Evolutionary conservation across 2,113 vertebrate species (phyloP), one percentile per base, ranked within the genome.

Genomic region (Perca flavescens): DNA sequence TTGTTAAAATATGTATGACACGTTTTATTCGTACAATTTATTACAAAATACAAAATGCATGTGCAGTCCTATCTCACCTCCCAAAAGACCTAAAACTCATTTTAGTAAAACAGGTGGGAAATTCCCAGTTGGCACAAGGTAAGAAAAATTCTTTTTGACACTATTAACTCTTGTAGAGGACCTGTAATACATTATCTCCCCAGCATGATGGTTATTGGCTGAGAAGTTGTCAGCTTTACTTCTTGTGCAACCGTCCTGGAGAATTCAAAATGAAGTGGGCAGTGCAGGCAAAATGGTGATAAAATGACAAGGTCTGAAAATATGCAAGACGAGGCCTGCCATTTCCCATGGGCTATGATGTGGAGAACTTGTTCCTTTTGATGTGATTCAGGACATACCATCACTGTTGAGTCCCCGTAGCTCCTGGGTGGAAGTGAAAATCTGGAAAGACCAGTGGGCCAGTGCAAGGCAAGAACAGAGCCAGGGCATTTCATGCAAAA

Each of bases 341-440:
- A 9, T 82, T 86, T 74, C 76, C 84, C 65, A 46, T 52, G 8
- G 19, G 77, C 73, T 60, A 56, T 12, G 13, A 65, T 68, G 69
- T 73, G 53, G n/a, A 77, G 75, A 68, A 61, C 5, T 21, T 13
- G 6, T 77, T 84, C 53, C 65, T 84, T 90, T 90, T 91, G 83
- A 92, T 90, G 86, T 84, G 72, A 80, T 84, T 60, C 60, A 13
- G 84, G 86, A 84, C 74, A 60, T 57, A 49, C 81, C 63, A 82
- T 80, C 74, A 57, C 49, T 72, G 52, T 52, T 36, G 19, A 74
- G 75, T 83, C 60, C 79, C 68, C 10, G 16, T 58, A 22, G 74
- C 91, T 83, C 31, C 21, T 63, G 79, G 79, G 70, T 66, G 60
- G 88, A 67, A 74, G 66, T 61, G 73, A 69, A 80, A 85, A 82